Conservation (phyloP, 2,797 vertebrate genomes). For the Muscicapa comitata region DNA sequence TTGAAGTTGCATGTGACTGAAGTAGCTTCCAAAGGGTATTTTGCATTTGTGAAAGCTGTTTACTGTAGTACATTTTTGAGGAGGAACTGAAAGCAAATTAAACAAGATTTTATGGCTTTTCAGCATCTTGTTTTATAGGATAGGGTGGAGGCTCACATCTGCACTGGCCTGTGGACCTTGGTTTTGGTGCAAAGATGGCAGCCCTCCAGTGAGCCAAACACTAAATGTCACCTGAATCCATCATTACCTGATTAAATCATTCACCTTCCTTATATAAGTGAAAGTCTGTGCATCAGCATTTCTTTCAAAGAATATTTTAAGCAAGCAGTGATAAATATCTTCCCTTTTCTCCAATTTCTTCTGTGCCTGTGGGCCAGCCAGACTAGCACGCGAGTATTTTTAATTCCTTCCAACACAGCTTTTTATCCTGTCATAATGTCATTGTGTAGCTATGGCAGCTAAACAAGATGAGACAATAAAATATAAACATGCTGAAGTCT, state of each 20-base stretch:
- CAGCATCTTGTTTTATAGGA: not conserved
- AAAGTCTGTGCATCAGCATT: slow-evolving; percentile 48
- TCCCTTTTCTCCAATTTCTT: not conserved
- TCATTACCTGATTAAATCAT: slow-evolving; percentile 86
- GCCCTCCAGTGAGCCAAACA: slow-evolving; percentile 74
- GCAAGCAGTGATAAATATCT: slow-evolving; percentile 5
- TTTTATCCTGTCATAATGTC: not conserved
- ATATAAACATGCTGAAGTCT: not conserved
- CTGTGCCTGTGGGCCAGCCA: not conserved
- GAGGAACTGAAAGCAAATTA: slow-evolving; percentile 33
- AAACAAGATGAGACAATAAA: slow-evolving; percentile 23
- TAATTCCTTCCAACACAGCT: not conserved
- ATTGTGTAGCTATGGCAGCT: not conserved
- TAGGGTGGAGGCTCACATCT: not conserved
- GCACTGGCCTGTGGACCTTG: slow-evolving; percentile 54
- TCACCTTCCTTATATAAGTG: slow-evolving; percentile 56
- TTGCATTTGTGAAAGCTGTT: not conserved
- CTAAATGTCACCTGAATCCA: slow-evolving; percentile 80
- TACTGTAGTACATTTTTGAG: not conserved
- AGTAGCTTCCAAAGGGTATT: slow-evolving; percentile 28
- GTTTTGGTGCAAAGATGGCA: slow-evolving; percentile 83
- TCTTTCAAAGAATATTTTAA: slow-evolving; percentile 60
- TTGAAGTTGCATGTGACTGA: not conserved
- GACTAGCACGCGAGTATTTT: not conserved
- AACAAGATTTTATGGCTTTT: not conserved